Percentiles rank a stretch among this genome's conserved stretches.
Evolutionary conservation across 2,888 invertebrate species (phyloP).

Genomic region (Coelogynopora nodosa): DNA sequence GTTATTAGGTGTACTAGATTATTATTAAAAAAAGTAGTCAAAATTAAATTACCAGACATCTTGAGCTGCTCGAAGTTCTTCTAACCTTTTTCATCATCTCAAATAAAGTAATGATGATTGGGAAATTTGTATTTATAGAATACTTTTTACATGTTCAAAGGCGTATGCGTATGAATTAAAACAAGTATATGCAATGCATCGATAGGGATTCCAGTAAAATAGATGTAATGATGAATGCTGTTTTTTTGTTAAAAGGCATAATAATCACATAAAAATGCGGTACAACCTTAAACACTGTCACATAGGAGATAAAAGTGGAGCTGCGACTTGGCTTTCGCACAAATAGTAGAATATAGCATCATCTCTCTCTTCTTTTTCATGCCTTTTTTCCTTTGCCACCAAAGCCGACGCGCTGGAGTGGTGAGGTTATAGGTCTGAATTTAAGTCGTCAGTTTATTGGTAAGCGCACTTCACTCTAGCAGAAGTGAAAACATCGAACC

Average conservation of each 20-base stretch:
- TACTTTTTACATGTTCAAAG: no score
- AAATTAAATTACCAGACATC: conserved; percentile 13
- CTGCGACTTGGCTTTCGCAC: not conserved
- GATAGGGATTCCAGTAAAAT: no score
- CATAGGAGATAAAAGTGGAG: not conserved
- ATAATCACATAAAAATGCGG: no score
- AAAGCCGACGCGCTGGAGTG: not conserved
- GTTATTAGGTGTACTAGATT: not conserved
- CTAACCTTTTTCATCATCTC: not conserved
- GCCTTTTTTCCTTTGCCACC: not conserved
- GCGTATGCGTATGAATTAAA: no score
- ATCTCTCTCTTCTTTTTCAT: not conserved
- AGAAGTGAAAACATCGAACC: not conserved
- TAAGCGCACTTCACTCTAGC: not conserved
- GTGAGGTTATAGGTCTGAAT: not conserved
- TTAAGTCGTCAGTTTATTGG: conserved; percentile 12
- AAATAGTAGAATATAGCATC: not conserved
- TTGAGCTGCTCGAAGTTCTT: not conserved
- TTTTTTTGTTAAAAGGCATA: no score
- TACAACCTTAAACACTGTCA: no score
- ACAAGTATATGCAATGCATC: no score
- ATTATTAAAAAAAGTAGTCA: not conserved
- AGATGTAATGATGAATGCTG: no score
- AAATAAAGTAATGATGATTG: no score
- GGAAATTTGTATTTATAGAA: no score